Conservation (phyloP, 2,797 vertebrate species). For the Paguma larvata region DNA sequence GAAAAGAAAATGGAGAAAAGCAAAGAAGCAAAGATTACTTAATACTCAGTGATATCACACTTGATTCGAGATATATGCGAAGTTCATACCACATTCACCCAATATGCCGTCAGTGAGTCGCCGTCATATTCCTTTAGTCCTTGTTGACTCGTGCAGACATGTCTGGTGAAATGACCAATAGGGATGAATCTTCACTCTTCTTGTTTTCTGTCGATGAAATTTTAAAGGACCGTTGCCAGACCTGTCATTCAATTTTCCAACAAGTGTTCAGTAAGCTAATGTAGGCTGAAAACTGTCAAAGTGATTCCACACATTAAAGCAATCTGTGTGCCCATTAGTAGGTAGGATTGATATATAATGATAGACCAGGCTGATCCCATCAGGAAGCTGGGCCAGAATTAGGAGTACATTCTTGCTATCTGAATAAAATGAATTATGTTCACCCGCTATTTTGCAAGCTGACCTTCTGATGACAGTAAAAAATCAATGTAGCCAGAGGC, state of each 20-base stretch:
- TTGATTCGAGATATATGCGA: slow-evolving; percentile 24
- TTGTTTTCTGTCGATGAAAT: slow-evolving; percentile 61
- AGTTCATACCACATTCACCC: background rate
- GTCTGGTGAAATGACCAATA: slow-evolving; percentile 44
- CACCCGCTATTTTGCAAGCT: background rate
- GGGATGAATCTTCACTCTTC: slow-evolving; percentile 9
- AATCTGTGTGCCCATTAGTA: slow-evolving; percentile 50
- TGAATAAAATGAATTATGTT: background rate
- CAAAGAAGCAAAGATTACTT: background rate
- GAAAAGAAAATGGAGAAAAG: background rate
- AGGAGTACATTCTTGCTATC: background rate
- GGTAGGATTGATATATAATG: background rate
- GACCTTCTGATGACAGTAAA: background rate
- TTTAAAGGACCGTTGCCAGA: slow-evolving; percentile 65
- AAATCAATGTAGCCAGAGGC: background rate
- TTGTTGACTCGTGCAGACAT: background rate
- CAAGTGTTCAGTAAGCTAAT: slow-evolving; percentile 66
- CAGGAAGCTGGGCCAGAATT: background rate
- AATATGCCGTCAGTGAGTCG: background rate
- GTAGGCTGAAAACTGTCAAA: slow-evolving; percentile 71
- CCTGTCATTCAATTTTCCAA: slow-evolving; percentile 70
- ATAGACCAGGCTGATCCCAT: background rate
- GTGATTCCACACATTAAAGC: slow-evolving; percentile 39
- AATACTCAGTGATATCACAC: background rate
- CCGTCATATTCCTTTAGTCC: background rate